Conservation (phyloP, 2,888 invertebrate species). For the Drosophila rellima region DNA sequence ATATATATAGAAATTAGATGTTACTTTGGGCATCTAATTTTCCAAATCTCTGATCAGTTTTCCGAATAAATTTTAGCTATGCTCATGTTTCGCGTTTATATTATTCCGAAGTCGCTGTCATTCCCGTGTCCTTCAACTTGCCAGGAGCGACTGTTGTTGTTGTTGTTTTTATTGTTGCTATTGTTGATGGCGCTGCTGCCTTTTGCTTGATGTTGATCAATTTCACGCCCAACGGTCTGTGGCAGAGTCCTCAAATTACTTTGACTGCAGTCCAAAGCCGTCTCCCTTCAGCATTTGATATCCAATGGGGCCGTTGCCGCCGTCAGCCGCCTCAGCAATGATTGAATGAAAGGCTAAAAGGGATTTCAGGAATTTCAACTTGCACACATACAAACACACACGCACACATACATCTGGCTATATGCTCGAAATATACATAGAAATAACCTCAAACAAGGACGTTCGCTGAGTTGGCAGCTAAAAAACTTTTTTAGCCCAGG, state of each 20-base stretch:
- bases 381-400: constrained; percentile 27
- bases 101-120: constrained; percentile 53
- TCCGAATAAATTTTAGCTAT: not conserved
- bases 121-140: constrained; percentile 77
- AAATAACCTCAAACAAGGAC: constrained; percentile 82
- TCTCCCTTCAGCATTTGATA: constrained; percentile 44
- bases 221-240: constrained; percentile 64
- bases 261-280: constrained; percentile 66
- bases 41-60: not conserved
- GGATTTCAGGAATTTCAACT: constrained; percentile 71
- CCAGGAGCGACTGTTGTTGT: constrained; percentile 26
- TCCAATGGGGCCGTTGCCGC: constrained; percentile 14
- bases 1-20: not conserved
- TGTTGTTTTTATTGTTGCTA: constrained; percentile 1
- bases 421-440: constrained; percentile 51
- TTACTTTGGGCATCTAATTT: not conserved
- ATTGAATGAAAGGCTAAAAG: constrained; percentile 78
- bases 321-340: constrained; percentile 48
- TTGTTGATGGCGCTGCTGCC: constrained; percentile 15
- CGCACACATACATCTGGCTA: constrained; percentile 11
- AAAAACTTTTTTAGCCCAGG: constrained; percentile 54
- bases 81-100: constrained; percentile 13
- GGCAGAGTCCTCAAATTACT: constrained; percentile 65
- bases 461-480: constrained; percentile 62
- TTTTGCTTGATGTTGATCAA: constrained; percentile 62